phyloP scores from a whole-genome alignment of 2,888 invertebrate species.

The Gisinianus flammeolus region DNA sequence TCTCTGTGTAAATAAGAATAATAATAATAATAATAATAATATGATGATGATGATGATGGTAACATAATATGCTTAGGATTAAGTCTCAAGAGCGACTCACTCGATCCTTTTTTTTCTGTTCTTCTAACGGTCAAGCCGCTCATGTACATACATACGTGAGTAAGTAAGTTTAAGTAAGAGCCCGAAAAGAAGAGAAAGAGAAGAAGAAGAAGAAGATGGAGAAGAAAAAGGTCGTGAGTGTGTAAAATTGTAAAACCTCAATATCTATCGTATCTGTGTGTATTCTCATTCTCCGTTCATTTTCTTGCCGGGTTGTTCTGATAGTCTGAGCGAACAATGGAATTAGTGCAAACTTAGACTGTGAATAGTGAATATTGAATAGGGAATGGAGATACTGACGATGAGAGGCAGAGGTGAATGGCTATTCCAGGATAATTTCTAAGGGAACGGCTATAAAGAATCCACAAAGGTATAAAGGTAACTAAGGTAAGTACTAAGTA shows the following conservation, averaged over 20 bases:
- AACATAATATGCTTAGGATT: constrained; percentile 40
- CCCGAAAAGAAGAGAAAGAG: background rate
- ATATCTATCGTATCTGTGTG: background rate
- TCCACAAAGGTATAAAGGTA: background rate
- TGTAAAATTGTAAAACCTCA: no score
- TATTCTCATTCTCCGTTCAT: background rate
- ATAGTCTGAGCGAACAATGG: background rate
- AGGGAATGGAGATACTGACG: background rate
- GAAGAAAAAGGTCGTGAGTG: background rate
- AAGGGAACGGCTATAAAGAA: background rate
- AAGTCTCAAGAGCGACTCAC: constrained; percentile 15
- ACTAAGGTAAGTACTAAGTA: no score
- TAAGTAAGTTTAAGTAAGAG: background rate
- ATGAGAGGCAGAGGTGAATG: background rate
- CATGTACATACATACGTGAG: no score
- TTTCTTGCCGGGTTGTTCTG: background rate
- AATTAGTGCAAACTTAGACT: constrained; percentile 17
- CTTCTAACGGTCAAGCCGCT: constrained; percentile 21
- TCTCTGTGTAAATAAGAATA: background rate
- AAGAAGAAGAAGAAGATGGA: background rate
- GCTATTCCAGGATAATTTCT: background rate
- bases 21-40: background rate
- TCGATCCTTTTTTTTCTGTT: constrained; percentile 5
- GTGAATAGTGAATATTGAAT: constrained; percentile 6
- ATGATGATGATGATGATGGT: constrained; percentile 21